Base-by-base conservation (phyloP, 2,113 vertebrate genomes). In the Ceuthmochares aereus region DNA sequence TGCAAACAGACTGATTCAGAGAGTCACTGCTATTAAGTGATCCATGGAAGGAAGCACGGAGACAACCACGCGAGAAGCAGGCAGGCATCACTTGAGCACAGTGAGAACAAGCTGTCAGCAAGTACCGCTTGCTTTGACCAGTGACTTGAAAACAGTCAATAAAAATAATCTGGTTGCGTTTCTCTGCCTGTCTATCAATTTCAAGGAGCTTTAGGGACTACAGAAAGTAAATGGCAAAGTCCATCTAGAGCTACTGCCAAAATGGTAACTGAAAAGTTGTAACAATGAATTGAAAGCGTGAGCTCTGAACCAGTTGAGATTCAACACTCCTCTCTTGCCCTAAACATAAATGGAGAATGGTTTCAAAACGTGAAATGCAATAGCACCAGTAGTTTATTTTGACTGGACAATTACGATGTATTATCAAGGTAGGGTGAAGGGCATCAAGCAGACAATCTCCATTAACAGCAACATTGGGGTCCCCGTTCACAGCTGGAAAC, bases 351-450 rank as follows among this genome's bases (percentile, higher is more conserved):
- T 20, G 40, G 32, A 70, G 47, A 86, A 66, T 59, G 30, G n/a
- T 76, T 90, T 84, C 29, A 45, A 86, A 88, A 43, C 13, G n/a
- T 93, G 80, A 89, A 89, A 93, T 86, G 72, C 74, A 76, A 70
- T 42, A 95, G 87, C 45, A 75, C 13, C 4, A 17, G 20, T 18
- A 81, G 69, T 89, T 90, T 97, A 80, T 96, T 96, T 94, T 93
- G 85, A 76, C 67, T 93, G 84, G 84, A 91, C 68, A 78, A 66
- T 68, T 64, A 74, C 47, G 69, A 36, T 81, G 64, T 63, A 73
- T 87, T 95, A 89, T 89, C 74, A 90, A 23, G 56, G 80, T 74
- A 89, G 60, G 3, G 14, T 64, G 67, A 58, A 59, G n/a, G 37
- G 90, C 76, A 72, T 40, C 70, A 66, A 93, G 37, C 49, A 89